These are phyloP conservation scores for Apotomis capreana DNA, from an alignment of 2,888 invertebrate species.

Conservation along the genomic window DNA sequence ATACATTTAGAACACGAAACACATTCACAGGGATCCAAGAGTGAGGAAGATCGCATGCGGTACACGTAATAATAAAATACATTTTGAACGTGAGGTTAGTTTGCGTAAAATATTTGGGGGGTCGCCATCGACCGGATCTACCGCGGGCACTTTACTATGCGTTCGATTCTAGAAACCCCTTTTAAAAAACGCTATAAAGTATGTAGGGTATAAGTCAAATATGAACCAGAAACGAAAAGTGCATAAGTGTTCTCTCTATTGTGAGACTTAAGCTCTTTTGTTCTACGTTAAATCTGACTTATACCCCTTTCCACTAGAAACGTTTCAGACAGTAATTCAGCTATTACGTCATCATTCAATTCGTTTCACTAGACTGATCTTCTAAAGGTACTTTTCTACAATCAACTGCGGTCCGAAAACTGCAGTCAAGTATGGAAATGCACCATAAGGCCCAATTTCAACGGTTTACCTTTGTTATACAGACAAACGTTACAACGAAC, in stretches of 20 bases:
- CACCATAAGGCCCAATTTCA: not conserved
- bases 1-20: slow-evolving; percentile 66
- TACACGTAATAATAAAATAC: slow-evolving; percentile 59
- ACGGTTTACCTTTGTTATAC: no score
- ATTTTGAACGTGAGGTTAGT: slow-evolving; percentile 62
- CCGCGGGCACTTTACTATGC: slow-evolving; percentile 46
- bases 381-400: not conserved
- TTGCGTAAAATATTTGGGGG: slow-evolving; percentile 69
- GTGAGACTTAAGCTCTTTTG: no score
- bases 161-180: not conserved
- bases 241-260: no score
- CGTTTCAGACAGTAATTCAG: no score
- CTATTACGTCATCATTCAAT: not conserved
- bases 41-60: slow-evolving; percentile 71
- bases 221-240: no score
- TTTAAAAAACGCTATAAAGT: not conserved
- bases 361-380: not conserved
- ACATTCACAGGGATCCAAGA: slow-evolving; percentile 70
- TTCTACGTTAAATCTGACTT: no score
- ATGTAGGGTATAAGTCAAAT: not conserved
- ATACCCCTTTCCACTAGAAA: no score
- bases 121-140: slow-evolving; percentile 63
- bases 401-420: not conserved
- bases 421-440: not conserved
- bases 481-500: no score